A percentile compares a stretch with the other conserved stretches of the same genome.
phyloP scores from a whole-genome alignment of 2,888 invertebrate species.

The Acrobasis repandana region DNA sequence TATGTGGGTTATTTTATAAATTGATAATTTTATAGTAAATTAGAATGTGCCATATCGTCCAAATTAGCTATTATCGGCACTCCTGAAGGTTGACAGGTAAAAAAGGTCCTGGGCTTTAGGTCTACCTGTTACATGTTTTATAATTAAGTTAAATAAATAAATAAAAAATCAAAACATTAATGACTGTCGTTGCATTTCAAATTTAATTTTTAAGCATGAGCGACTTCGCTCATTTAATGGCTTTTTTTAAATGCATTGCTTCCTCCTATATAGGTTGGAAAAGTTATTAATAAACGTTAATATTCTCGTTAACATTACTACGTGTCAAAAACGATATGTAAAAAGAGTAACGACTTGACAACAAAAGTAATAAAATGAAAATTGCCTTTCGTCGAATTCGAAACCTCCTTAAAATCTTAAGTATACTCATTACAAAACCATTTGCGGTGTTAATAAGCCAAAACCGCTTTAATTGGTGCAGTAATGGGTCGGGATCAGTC shows the following conservation, averaged over 20 bases:
- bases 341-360: constrained; percentile 11
- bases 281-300: too few species aligned
- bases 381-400: constrained; percentile 18
- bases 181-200: background rate
- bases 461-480: constrained; percentile 15
- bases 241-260: background rate
- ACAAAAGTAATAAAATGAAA: constrained; percentile 14
- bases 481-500: background rate
- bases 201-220: background rate
- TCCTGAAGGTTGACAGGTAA: too few species aligned
- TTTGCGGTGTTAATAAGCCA: constrained; percentile 14
- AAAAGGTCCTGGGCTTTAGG: too few species aligned
- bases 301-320: constrained; percentile 12
- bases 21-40: too few species aligned
- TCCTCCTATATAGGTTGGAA: background rate
- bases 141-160: too few species aligned
- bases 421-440: constrained; percentile 5
- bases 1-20: too few species aligned
- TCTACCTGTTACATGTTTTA: too few species aligned
- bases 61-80: too few species aligned
- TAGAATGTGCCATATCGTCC: too few species aligned
- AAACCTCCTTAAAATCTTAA: constrained; percentile 13
- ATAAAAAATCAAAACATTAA: background rate
- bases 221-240: background rate
- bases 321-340: constrained; percentile 9